Evolutionary conservation across 2,113 vertebrate species (phyloP).

Genomic region (Colossoma macropomum): DNA sequence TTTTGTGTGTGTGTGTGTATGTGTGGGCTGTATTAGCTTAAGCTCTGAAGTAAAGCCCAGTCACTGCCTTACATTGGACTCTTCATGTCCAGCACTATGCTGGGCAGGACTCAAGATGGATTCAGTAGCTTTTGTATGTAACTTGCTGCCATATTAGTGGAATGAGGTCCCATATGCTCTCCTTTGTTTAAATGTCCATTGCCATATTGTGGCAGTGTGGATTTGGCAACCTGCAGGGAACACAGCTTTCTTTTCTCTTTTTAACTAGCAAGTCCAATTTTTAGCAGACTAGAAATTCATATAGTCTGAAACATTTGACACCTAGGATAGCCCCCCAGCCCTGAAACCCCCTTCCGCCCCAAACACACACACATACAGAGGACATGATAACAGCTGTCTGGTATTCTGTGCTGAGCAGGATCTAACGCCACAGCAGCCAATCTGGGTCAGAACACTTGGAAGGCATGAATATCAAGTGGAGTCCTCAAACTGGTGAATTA

Average conservation of each 20-base stretch:
- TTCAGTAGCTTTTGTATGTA: constrained; percentile 32
- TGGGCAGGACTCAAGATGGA: constrained; percentile 7
- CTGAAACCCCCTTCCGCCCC: neutral
- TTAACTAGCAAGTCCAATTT: constrained; percentile 43
- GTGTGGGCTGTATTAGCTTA: too few species aligned
- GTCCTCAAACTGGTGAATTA: constrained; percentile 94
- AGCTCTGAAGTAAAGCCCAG: constrained; percentile 26
- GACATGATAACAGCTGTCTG: constrained; percentile 87
- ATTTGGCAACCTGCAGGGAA: constrained; percentile 87
- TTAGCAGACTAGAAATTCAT: constrained; percentile 83
- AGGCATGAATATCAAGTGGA: constrained; percentile 93
- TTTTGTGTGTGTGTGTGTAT: too few species aligned
- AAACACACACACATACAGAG: constrained; percentile 49
- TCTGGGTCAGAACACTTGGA: constrained; percentile 89
- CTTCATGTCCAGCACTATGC: constrained; percentile 27
- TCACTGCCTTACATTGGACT: constrained; percentile 13
- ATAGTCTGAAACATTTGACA: constrained; percentile 28
- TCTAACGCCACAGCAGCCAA: constrained; percentile 83
- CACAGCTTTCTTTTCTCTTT: constrained; percentile 83
- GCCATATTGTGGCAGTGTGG: constrained; percentile 86
- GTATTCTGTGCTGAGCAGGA: constrained; percentile 83
- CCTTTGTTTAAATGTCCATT: constrained; percentile 87
- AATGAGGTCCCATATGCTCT: constrained; percentile 87
- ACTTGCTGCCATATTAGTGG: constrained; percentile 54
- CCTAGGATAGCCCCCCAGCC: neutral